These are phyloP conservation scores for Chrysoperla carnea DNA, from an alignment of 1,140 invertebrate species.

Conservation along the genomic window DNA sequence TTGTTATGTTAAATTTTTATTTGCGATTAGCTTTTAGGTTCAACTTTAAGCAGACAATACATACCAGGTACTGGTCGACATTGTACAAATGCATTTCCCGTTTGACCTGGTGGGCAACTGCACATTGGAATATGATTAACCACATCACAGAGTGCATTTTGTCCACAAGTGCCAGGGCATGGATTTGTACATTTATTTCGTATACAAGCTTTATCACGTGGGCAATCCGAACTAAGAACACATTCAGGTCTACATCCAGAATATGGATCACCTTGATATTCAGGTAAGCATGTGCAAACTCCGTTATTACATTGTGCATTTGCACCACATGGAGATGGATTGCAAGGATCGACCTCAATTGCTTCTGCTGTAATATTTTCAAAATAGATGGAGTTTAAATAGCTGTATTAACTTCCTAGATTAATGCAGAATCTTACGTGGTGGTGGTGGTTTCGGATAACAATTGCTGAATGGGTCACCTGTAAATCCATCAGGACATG, in stretches of 20 bases:
- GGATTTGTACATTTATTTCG: slow-evolving; percentile 54
- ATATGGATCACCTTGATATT: slow-evolving; percentile 30
- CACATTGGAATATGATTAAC: slow-evolving; percentile 49
- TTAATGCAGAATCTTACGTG: too few species aligned
- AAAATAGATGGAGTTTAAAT: too few species aligned
- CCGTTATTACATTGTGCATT: slow-evolving; percentile 42
- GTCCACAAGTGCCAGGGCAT: slow-evolving; percentile 49
- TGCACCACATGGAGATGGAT: slow-evolving; percentile 50
- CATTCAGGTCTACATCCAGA: slow-evolving; percentile 49
- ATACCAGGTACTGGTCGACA: slow-evolving; percentile 21
- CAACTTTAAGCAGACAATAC: slow-evolving; percentile 16
- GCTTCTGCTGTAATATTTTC: slow-evolving; percentile 20
- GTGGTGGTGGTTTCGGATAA: slow-evolving; percentile 27
- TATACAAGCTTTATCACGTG: slow-evolving; percentile 41
- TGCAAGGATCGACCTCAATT: slow-evolving; percentile 35
- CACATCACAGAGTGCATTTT: slow-evolving; percentile 39
- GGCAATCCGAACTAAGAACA: slow-evolving; percentile 45
- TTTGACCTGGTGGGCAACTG: slow-evolving; percentile 34
- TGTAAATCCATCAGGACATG: slow-evolving; percentile 38
- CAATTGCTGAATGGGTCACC: slow-evolving; percentile 53
- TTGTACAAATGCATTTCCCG: slow-evolving; percentile 39
- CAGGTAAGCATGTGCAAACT: slow-evolving; percentile 24
- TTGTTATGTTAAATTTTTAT: slow-evolving; percentile 38
- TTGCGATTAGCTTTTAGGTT: slow-evolving; percentile 29
- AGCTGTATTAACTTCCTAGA: too few species aligned